Evolutionary conservation across 2,888 invertebrate genomes (phyloP), one percentile per base, ranked within the genome.

Genomic region (Drosophila merina): DNA sequence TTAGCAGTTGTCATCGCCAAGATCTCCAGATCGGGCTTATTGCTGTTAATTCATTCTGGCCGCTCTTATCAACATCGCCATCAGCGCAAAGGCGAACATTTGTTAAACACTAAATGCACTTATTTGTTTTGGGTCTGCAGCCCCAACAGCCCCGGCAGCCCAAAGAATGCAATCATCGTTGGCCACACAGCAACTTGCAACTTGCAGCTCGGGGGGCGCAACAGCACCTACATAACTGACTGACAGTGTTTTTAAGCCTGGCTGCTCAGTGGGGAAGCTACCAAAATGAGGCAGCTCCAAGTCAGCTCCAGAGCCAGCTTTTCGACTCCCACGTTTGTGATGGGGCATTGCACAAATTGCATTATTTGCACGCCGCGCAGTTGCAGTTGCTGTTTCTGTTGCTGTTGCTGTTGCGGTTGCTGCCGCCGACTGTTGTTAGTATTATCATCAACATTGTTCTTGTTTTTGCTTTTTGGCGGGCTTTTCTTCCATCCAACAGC

Each of bases 61-160:
- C 49, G 70, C 69, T 82, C 82, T 85, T 86, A 87, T 83, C 85
- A 85, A 76, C 83, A 80, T 74, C 87, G 77, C 77, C 80, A 85
- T 87, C 85, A 74, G 77, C 82, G 73, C 74, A 79, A 86, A 76
- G 76, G 76, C 74, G 75, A 86, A 78, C 86, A 88, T 88, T 87
- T 88, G 88, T 86, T 87, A 84, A 87, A 81, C 87, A 86, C 87
- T 88, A 87, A 87, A 87, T 84, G 86, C 87, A 87, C 87, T 88
- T 88, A 87, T 87, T 88, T 87, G 87, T 82, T 87, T 86, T 75
- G 70, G 47, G 70, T 70, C 70, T 49, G 50, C 58, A 14, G 72
- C 66, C 48, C 63, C 47, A 25, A 47, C 56, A 20, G 72, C 63
- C 48, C 63, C 47, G 28, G 51, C 56, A 20, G 72, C 63, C 64